Conservation (phyloP, 2,888 invertebrate species). For the Schizotus pectinicornis region DNA sequence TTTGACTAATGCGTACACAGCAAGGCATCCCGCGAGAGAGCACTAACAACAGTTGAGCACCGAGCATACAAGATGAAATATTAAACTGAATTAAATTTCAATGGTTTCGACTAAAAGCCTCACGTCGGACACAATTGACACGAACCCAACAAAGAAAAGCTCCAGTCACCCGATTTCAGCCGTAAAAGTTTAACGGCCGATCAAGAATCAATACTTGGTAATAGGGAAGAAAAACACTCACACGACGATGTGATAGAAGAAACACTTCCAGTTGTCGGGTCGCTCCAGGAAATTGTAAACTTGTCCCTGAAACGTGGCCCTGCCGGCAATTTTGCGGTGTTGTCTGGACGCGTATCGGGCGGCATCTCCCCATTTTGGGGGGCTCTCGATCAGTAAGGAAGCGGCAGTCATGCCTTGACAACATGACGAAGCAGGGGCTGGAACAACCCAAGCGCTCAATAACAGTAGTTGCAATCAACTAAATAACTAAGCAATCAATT, state of each 20-base stretch:
- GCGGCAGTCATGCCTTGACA: conserved; percentile 54
- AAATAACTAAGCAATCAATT: too few species aligned
- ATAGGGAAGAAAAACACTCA: conserved; percentile 61
- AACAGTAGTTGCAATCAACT: not conserved
- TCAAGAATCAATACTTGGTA: not conserved
- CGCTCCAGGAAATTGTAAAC: conserved; percentile 85
- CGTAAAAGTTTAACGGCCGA: not conserved
- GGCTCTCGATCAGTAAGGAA: conserved; percentile 56
- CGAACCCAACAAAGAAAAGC: too few species aligned
- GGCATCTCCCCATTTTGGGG: conserved; percentile 63
- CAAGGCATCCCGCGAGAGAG: too few species aligned
- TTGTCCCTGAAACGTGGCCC: conserved; percentile 75
- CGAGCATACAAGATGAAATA: too few species aligned
- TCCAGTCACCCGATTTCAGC: too few species aligned
- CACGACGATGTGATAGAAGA: conserved; percentile 82
- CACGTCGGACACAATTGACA: too few species aligned
- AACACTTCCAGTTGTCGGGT: conserved; percentile 84
- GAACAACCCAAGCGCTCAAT: not conserved
- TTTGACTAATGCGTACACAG: too few species aligned
- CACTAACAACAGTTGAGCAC: too few species aligned
- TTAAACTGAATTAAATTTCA: too few species aligned
- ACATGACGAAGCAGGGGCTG: conserved; percentile 47
- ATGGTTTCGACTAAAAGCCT: too few species aligned
- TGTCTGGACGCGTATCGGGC: conserved; percentile 68
- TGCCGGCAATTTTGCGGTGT: conserved; percentile 66